Conservation (phyloP, 2,113 vertebrate species). For the Dinomys branickii region DNA sequence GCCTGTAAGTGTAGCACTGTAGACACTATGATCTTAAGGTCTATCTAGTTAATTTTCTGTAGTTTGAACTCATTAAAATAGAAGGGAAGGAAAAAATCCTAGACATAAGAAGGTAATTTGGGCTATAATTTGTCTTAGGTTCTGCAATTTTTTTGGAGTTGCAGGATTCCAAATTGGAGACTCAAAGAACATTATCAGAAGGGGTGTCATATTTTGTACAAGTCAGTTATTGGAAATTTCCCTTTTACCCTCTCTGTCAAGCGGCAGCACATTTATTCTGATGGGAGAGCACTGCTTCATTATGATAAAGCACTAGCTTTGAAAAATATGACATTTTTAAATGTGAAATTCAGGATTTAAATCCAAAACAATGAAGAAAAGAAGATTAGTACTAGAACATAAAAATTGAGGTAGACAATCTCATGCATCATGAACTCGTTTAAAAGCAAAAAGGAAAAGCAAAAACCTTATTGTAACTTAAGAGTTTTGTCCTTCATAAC, state of each 20-base stretch:
- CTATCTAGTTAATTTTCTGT: background rate
- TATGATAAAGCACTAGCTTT: constrained; percentile 64
- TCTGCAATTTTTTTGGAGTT: constrained; percentile 11
- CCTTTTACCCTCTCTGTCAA: constrained; percentile 72
- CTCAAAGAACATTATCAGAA: constrained; percentile 56
- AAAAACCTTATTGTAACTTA: constrained; percentile 26
- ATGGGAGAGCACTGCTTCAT: constrained; percentile 63
- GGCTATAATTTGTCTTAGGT: constrained; percentile 41
- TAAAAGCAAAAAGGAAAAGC: constrained; percentile 52
- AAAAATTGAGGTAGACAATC: constrained; percentile 48
- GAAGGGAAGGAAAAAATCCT: constrained; percentile 25
- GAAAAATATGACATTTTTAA: constrained; percentile 71
- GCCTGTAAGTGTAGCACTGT: background rate
- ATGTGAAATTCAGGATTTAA: constrained; percentile 67
- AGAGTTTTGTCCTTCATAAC: constrained; percentile 42
- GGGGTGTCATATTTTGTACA: constrained; percentile 41
- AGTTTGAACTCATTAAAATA: constrained; percentile 34
- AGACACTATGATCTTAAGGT: background rate
- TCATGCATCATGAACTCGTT: constrained; percentile 17
- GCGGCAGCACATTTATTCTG: constrained; percentile 56
- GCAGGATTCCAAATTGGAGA: constrained; percentile 50
- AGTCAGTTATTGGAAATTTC: constrained; percentile 57
- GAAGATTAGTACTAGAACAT: constrained; percentile 67
- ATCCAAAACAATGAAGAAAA: constrained; percentile 65
- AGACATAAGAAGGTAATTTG: background rate